A percentile compares a stretch with the other conserved stretches of the same genome.
Conservation (phyloP, 2,888 invertebrate species). For the Andrena fulva region DNA sequence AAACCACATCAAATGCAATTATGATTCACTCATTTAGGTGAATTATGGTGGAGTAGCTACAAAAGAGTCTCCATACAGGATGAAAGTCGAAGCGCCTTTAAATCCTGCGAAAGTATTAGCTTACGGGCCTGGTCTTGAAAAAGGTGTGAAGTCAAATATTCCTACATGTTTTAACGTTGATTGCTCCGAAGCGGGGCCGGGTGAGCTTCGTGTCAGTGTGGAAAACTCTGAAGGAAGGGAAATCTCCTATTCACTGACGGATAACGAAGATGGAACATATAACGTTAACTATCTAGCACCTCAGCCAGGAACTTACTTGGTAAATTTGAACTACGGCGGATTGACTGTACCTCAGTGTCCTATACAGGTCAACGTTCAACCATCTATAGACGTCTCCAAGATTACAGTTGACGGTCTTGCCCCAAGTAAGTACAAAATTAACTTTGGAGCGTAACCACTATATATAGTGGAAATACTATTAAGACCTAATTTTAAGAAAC, state of each 20-base stretch:
- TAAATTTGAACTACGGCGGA: constrained; percentile 92
- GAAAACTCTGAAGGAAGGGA: constrained; percentile 86
- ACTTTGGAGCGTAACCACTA: too few relatives aligned
- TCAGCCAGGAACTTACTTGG: constrained; percentile 88
- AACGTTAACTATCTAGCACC: constrained; percentile 90
- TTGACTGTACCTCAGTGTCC: constrained; percentile 91
- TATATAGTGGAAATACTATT: too few relatives aligned
- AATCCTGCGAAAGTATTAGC: constrained; percentile 92
- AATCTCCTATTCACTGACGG: constrained; percentile 89
- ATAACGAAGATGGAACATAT: constrained; percentile 92
- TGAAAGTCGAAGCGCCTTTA: constrained; percentile 90
- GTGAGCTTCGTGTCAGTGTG: constrained; percentile 87
- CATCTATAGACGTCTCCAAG: constrained; percentile 93
- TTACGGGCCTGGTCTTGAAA: constrained; percentile 94
- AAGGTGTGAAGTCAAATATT: constrained; percentile 90
- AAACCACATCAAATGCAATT: background rate
- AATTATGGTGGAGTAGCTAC: constrained; percentile 94
- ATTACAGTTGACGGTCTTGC: constrained; percentile 94
- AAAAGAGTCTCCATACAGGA: constrained; percentile 92
- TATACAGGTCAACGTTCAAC: constrained; percentile 90
- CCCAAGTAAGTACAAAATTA: constrained; percentile 90
- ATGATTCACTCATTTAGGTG: constrained; percentile 84
- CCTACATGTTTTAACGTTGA: constrained; percentile 95
- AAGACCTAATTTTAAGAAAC: too few relatives aligned
- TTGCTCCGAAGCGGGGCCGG: constrained; percentile 93